These are phyloP conservation scores for Cephalopholis sonnerati DNA, from an alignment of 2,113 vertebrate species.

Conservation along the genomic window DNA sequence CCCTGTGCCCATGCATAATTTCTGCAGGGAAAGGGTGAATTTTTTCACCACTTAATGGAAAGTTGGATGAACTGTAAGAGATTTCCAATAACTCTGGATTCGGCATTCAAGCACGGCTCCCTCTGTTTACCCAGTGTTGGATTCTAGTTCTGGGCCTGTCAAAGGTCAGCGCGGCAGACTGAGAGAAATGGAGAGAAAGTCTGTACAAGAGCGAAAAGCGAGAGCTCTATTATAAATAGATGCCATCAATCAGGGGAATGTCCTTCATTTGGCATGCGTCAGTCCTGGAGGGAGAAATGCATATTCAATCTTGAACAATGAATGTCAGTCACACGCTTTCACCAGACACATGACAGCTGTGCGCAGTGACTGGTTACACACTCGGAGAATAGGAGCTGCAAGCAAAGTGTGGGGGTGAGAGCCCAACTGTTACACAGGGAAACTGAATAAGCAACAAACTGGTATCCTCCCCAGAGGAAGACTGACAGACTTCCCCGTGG, in stretches of 20 bases:
- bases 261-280: slow-evolving; percentile 75
- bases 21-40: slow-evolving; percentile 14
- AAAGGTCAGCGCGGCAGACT: slow-evolving; percentile 36
- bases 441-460: slow-evolving; percentile 55
- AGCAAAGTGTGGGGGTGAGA: slow-evolving; percentile 34
- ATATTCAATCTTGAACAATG: slow-evolving; percentile 75
- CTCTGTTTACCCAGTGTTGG: slow-evolving; percentile 10
- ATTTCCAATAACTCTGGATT: slow-evolving; percentile 40
- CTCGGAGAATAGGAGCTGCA: slow-evolving; percentile 47
- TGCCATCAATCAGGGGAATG: slow-evolving; percentile 78
- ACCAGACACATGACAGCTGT: slow-evolving; percentile 73
- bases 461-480: slow-evolving; percentile 20
- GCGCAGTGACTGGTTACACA: slow-evolving; percentile 49
- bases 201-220: slow-evolving; percentile 15
- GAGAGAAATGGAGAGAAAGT: slow-evolving; percentile 32
- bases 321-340: slow-evolving; percentile 72
- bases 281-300: slow-evolving; percentile 74
- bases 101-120: slow-evolving; percentile 14
- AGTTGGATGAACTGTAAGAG: slow-evolving; percentile 28
- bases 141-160: slow-evolving; percentile 35
- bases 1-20: slow-evolving; percentile 56
- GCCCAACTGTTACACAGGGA: slow-evolving; percentile 33
- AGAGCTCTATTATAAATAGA: slow-evolving; percentile 74
- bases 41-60: slow-evolving; percentile 33
- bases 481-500: slow-evolving; percentile 56